phyloP scores from a whole-genome alignment of 2,888 invertebrate species.

The Drosophila histrio region DNA sequence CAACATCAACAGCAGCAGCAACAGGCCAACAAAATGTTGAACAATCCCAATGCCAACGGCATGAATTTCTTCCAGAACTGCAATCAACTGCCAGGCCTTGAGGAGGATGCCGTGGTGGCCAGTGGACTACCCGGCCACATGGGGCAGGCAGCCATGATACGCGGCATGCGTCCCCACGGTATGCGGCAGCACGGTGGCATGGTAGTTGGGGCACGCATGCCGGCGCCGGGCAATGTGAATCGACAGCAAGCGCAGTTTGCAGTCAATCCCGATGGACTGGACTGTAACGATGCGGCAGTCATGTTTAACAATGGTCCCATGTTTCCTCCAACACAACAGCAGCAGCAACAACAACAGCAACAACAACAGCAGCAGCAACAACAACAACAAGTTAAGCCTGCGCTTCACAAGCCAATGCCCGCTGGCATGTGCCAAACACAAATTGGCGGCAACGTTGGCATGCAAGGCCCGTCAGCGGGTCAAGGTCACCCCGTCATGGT shows the following conservation, averaged over 20 bases:
- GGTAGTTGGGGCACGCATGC: conserved; percentile 60
- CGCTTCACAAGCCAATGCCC: conserved; percentile 50
- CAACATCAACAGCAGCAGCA: conserved; percentile 37
- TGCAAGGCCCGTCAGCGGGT: conserved; percentile 44
- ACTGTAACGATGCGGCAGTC: conserved; percentile 51
- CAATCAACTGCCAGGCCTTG: conserved; percentile 76
- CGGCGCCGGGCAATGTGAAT: conserved; percentile 44
- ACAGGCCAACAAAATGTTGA: conserved; percentile 20
- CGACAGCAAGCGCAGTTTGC: conserved; percentile 65
- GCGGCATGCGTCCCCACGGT: conserved; percentile 85
- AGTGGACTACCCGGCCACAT: conserved; percentile 47
- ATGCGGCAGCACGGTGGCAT: conserved; percentile 85
- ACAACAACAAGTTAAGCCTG: conserved; percentile 34
- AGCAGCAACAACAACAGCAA: conserved; percentile 17
- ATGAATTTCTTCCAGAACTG: conserved; percentile 83
- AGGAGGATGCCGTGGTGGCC: conserved; percentile 70
- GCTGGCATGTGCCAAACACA: conserved; percentile 55
- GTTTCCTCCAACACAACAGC: conserved; percentile 45
- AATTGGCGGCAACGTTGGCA: conserved; percentile 22
- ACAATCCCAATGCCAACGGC: conserved; percentile 28
- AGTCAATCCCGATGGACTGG: conserved; percentile 63
- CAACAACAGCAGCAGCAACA: background rate
- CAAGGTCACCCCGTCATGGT: conserved; percentile 52
- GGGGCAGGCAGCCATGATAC: conserved; percentile 77
- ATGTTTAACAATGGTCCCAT: conserved; percentile 56